Evolutionary conservation across 2,888 invertebrate genomes (phyloP), one percentile per base, ranked within the genome.

Genomic region (Balanococcus diminutus): DNA sequence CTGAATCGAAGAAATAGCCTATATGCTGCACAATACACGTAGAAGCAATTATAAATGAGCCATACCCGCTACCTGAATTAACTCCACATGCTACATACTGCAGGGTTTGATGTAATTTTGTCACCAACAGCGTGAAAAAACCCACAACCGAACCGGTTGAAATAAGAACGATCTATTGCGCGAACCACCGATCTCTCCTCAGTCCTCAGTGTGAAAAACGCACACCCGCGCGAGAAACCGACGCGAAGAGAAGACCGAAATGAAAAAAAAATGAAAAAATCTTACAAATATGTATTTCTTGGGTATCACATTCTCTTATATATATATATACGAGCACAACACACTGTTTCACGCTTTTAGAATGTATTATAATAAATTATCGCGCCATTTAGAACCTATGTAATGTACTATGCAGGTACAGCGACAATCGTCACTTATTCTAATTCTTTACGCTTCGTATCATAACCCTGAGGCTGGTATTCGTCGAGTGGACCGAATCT

Each of bases 311-410:
- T 4, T 36, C 46, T 22, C 56, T 56, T 22, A 22, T 22, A 56
- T 42, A 42, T 14, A 14, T 11, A 11, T 28, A 9, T 31, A 14
- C 67, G 28, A 67, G 19, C 8, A 67, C 11, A 19, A 51, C 19
- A 19, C 51, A 25, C 67, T 67, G 75, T 79, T 79, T 79, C 75
- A 79, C 75, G 75, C 75, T 79, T 79, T 79, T 79, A 79, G 75
- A 79, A 79, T 79, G 75, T 79, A 79, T 79, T 79, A 79, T 79
- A 79, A 79, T 79, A 79, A 79, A 79, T 79, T 79, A 79, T 79
- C 75, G 75, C 31, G 56, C 56, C 56, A 56, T 56, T n/a, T 56
- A 56, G 56, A 56, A 56, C 8, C 56, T 8, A 42, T 42, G 42
- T 42, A 36, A 42, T 42, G 42, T 42, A 42, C 42, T 42, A 22